phyloP scores from a whole-genome alignment of 2,113 vertebrate species.

The Chaenogobius annularis region DNA sequence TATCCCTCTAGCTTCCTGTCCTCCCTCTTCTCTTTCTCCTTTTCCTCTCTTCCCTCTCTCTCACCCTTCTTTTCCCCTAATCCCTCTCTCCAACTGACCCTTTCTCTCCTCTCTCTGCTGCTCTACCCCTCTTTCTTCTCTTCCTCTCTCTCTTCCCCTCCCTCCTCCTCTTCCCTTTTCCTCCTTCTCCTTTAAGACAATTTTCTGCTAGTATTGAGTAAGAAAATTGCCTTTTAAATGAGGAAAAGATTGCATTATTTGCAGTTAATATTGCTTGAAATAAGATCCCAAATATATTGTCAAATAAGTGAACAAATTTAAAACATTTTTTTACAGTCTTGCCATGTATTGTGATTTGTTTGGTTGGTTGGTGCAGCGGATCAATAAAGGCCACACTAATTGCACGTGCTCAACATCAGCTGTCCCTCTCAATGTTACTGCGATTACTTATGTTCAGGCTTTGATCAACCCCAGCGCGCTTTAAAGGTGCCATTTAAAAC shows the following conservation, averaged over 20 bases:
- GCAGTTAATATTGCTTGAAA: background rate
- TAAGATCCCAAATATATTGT: background rate
- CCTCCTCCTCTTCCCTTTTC: slow-evolving; percentile 17
- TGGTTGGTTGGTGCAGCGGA: slow-evolving; percentile 30
- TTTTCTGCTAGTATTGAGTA: background rate
- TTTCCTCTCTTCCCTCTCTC: too few relatives aligned
- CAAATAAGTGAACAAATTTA: background rate
- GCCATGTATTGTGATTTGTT: slow-evolving; percentile 48
- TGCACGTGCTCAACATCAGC: slow-evolving; percentile 24
- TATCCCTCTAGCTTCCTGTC: too few relatives aligned
- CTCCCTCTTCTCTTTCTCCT: too few relatives aligned
- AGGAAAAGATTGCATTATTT: background rate
- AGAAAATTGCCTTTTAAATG: background rate
- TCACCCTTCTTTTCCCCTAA: too few relatives aligned
- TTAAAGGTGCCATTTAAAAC: slow-evolving; percentile 35
- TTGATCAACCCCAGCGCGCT: slow-evolving; percentile 53
- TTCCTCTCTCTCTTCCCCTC: too few relatives aligned
- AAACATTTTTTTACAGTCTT: too few relatives aligned
- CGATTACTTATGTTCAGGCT: slow-evolving; percentile 30
- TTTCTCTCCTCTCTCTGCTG: too few relatives aligned
- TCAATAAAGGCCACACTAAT: slow-evolving; percentile 50
- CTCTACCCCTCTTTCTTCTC: too few relatives aligned
- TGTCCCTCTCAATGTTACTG: slow-evolving; percentile 37
- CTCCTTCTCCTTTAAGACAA: background rate
- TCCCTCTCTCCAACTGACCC: too few relatives aligned